These are phyloP conservation scores for Nephrotoma guestfalica DNA, from an alignment of 2,888 invertebrate genomes.

Conservation along the genomic window DNA sequence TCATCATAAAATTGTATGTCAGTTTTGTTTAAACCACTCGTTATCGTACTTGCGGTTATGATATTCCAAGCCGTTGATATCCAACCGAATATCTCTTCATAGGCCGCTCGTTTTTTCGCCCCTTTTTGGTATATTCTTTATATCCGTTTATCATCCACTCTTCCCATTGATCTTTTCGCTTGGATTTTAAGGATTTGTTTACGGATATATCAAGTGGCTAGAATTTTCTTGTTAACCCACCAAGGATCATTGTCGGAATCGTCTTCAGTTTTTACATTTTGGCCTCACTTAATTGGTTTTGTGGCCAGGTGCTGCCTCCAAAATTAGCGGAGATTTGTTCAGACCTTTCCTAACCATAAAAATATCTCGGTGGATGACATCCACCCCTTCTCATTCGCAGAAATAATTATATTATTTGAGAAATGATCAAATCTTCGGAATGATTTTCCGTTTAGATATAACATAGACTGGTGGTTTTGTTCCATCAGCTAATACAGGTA, in stretches of 20 bases:
- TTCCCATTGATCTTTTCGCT: neutral
- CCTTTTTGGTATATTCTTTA: neutral
- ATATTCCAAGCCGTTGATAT: too few species aligned
- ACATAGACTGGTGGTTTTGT: neutral
- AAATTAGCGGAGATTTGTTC: neutral
- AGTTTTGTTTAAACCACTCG: too few species aligned
- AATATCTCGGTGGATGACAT: neutral
- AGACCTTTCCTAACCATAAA: neutral
- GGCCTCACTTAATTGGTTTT: rapidly evolving
- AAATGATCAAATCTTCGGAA: neutral
- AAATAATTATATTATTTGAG: neutral
- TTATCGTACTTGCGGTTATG: too few species aligned
- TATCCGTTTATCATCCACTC: neutral
- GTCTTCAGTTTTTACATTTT: too few species aligned
- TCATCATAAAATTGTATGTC: too few species aligned
- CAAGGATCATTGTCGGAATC: too few species aligned
- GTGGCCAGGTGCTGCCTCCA: rapidly evolving
- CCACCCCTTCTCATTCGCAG: neutral
- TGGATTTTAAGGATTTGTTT: neutral
- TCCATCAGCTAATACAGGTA: neutral
- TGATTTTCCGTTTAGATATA: neutral
- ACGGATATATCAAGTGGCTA: neutral
- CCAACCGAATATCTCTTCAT: too few species aligned
- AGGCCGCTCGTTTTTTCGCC: too few species aligned
- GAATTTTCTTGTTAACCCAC: neutral